Conservation (phyloP, 2,888 invertebrate genomes). For the Hanleya hanleyi region DNA sequence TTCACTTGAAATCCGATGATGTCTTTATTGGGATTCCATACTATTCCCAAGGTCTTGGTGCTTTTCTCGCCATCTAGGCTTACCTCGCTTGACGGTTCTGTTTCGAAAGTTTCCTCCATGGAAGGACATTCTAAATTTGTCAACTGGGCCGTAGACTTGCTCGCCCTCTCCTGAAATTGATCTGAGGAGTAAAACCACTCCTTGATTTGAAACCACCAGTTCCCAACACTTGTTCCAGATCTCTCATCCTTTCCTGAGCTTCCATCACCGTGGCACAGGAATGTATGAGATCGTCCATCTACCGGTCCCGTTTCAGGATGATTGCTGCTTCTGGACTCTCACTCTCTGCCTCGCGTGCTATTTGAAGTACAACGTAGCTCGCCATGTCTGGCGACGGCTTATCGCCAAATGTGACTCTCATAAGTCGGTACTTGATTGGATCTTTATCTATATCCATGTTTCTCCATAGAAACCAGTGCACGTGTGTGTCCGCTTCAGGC, state of each 20-base stretch:
- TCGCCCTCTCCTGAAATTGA: not conserved
- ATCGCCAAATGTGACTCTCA: conserved; percentile 10
- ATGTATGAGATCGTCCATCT: conserved; percentile 23
- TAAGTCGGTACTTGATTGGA: conserved; percentile 7
- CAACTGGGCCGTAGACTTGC: not conserved
- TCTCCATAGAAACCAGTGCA: conserved; percentile 18
- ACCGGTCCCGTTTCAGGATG: conserved; percentile 14
- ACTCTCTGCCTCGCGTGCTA: not conserved
- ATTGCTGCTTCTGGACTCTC: conserved; percentile 12
- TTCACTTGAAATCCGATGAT: no score
- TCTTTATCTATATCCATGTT: conserved; percentile 9
- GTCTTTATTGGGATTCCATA: no score
- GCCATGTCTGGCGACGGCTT: conserved; percentile 16
- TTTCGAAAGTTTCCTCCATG: no score
- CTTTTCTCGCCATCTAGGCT: not conserved
- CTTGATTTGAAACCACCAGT: conserved; percentile 12
- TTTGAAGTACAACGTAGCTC: conserved; percentile 16
- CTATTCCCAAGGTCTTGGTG: not conserved
- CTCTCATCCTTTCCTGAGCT: conserved; percentile 6
- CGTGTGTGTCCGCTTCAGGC: conserved; percentile 6
- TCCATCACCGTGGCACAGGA: not conserved
- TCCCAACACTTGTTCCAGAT: not conserved
- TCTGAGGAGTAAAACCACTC: conserved; percentile 3
- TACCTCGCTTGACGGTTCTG: no score
- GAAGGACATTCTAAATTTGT: not conserved